These are phyloP conservation scores for Petaurus breviceps DNA, from an alignment of 2,113 vertebrate species.

Conservation along the genomic window DNA sequence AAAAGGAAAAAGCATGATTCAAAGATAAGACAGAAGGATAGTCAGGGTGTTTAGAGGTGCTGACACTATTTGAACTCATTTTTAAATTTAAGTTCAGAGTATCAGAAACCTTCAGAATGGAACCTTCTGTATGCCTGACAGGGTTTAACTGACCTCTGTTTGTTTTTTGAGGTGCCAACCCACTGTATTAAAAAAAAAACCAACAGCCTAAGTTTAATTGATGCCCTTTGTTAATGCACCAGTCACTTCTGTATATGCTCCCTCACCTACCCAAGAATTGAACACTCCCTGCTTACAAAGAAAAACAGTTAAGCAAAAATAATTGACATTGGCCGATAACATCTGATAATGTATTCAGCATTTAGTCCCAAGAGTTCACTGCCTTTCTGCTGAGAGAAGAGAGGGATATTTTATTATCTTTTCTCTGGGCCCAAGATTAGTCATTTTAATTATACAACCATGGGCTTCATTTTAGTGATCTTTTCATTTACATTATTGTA, in stretches of 20 bases:
- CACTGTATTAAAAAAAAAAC: neutral
- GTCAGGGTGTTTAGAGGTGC: neutral
- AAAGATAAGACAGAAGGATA: neutral
- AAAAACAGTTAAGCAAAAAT: neutral
- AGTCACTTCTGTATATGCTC: neutral
- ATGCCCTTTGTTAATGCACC: neutral
- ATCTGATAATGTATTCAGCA: neutral
- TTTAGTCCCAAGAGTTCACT: neutral
- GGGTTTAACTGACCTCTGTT: neutral
- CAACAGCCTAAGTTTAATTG: neutral
- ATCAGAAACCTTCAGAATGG: neutral
- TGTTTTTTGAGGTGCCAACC: neutral
- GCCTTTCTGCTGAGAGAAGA: neutral
- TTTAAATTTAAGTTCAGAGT: neutral
- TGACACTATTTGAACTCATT: neutral
- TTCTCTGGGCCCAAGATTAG: neutral
- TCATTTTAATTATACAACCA: neutral
- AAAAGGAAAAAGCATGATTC: neutral
- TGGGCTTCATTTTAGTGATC: neutral
- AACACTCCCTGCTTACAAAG: neutral
- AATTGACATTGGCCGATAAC: neutral
- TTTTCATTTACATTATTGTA: neutral
- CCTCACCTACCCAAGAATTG: neutral
- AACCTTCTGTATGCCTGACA: neutral
- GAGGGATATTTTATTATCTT: neutral